Base-by-base conservation (phyloP, 1,140 invertebrate species). In the Zaprionus capensis region DNA sequence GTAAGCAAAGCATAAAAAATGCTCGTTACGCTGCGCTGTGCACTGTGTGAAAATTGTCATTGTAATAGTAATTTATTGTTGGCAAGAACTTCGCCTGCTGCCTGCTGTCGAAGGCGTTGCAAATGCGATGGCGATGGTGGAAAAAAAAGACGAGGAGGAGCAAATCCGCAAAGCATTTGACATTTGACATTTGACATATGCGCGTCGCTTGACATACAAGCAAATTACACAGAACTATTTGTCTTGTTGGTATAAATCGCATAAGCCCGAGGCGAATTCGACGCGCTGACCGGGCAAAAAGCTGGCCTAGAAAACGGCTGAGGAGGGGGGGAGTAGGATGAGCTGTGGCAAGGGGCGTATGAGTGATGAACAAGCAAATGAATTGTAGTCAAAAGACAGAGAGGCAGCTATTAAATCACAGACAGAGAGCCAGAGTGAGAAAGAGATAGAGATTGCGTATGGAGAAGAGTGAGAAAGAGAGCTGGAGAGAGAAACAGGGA, bases 51-150 rank as follows among this genome's bases (percentile, higher is more conserved):
- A 58, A 81, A 88, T 84, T 83, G 84, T 87, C 81, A 80, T 81
- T 88, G 84, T 84, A 88, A 88, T 88, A 83, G 84, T 88, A 88
- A 88, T 88, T 88, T 88, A 88, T 88, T 80, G 83, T 77, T 74
- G 65, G 66, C 51, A 82, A 79, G 87, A 86, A 73, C 67, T 78
- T 67, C 72, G 56, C 65, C 76, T 65, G 57, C 64, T 34, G 31
- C 9, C 31, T 34, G 57, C 64, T 66, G 73, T 61, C 56, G 62
- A 55, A 62, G 66, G 57, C 46, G 31, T 31, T 22, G 6, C 20
- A 49, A 58, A 46, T 44, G 53, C 20, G 46, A 24, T 12, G 20
- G 44, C 26, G 26, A n/a, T 17, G 41, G 57, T n/a, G 6, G 26
- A 26, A 31, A 1, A 24, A 57, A 41, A 61, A 53, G 28, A 55